Conservation (phyloP, 2,888 invertebrate species). For the Megalurothrips usitatus region DNA sequence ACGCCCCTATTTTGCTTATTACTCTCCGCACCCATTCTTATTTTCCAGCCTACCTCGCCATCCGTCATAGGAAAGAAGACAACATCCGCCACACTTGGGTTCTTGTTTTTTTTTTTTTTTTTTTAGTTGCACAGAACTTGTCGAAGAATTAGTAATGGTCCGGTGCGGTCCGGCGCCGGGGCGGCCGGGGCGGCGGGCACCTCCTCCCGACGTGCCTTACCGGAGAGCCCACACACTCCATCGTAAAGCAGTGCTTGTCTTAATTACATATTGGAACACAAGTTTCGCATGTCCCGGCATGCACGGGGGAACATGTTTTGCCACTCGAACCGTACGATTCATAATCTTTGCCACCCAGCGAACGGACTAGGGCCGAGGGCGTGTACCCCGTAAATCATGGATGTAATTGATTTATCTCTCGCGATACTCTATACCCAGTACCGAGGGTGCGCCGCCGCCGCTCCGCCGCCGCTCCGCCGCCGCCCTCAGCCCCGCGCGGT, state of each 20-base stretch:
- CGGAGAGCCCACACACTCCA: not conserved
- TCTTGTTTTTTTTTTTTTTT: not conserved
- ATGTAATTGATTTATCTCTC: constrained; percentile 4
- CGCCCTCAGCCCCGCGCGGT: too few relatives aligned
- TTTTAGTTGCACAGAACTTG: not conserved
- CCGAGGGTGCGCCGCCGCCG: not conserved
- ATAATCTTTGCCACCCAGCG: constrained; percentile 22
- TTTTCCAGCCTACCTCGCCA: not conserved
- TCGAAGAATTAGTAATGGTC: not conserved
- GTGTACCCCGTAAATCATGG: constrained; percentile 19
- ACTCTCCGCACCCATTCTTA: not conserved
- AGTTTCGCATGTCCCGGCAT: constrained; percentile 2
- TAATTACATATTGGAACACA: constrained; percentile 27
- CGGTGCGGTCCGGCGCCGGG: not conserved
- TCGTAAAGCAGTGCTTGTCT: constrained; percentile 18
- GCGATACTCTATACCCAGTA: constrained; percentile 9
- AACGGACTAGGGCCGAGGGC: constrained; percentile 1
- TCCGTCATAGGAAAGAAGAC: not conserved
- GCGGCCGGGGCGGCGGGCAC: not conserved
- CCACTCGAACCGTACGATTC: constrained; percentile 16
- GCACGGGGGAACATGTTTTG: constrained; percentile 16
- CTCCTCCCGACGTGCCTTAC: not conserved
- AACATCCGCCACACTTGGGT: not conserved
- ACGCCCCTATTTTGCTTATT: not conserved
- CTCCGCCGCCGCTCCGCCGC: not conserved